These are phyloP conservation scores for Nudaria mundana DNA, from an alignment of 2,888 invertebrate genomes.

Conservation along the genomic window DNA sequence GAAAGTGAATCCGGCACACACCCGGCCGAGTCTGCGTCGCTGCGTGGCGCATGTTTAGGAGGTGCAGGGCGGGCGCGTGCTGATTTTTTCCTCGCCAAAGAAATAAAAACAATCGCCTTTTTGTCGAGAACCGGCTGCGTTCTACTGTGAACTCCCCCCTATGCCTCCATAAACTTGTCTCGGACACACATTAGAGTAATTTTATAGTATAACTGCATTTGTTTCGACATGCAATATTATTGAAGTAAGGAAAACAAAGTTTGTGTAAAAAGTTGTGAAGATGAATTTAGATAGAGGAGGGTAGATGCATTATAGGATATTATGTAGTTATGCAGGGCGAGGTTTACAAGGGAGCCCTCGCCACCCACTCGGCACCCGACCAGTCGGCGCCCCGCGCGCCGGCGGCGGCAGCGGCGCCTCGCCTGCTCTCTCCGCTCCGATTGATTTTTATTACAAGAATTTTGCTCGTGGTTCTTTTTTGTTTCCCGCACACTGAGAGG, in stretches of 20 bases:
- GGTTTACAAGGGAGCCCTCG: conserved; percentile 41
- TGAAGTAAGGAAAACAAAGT: conserved; percentile 13
- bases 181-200: conserved; percentile 4
- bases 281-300: conserved; percentile 34
- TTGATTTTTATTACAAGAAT: conserved; percentile 82
- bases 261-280: conserved; percentile 14
- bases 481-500: conserved; percentile 70
- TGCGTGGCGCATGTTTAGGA: conserved; percentile 82
- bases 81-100: conserved; percentile 77
- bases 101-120: conserved; percentile 81
- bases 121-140: conserved; percentile 60
- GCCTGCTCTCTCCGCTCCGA: conserved; percentile 80
- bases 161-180: conserved; percentile 10
- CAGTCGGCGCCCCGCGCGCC: conserved; percentile 74
- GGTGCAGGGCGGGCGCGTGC: conserved; percentile 80
- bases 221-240: conserved; percentile 11
- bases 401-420: too few relatives aligned
- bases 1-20: conserved; percentile 81
- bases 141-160: conserved; percentile 22
- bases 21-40: conserved; percentile 78
- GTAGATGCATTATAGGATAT: conserved; percentile 59
- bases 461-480: conserved; percentile 77
- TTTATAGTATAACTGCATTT: too few relatives aligned
- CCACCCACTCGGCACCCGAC: conserved; percentile 57
- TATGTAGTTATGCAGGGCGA: conserved; percentile 52